Evolutionary conservation across 2,888 invertebrate species (phyloP), one percentile per base, ranked within the genome.

Genomic region (Onchidella celtica): DNA sequence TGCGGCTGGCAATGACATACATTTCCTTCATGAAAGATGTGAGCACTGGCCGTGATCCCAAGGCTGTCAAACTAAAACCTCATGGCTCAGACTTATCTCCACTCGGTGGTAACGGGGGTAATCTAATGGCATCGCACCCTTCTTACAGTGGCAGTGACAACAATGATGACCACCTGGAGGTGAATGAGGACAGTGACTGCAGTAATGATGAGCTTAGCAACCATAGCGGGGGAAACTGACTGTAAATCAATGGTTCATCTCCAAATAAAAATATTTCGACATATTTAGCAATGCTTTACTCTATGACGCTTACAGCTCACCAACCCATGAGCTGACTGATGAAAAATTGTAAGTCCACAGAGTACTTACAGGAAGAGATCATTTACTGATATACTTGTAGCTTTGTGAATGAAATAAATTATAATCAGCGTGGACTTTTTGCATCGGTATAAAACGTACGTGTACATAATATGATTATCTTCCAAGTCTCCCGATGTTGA

Each of bases 1-100:
- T 99, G 0, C 95, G 98, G 0, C 94, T 98, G 88, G 98, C 98
- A 76, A 98, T 98, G 91, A 98, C 98, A 0, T 99, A 99, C 94
- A 98, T 99, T 90, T 96, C 97, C 85, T 98, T 98, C 94, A 98
- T 99, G 98, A 96, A 97, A 38, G 98, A 98, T 91, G 94, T 98
- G 27, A 86, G 89, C 3, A 86, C 87, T n/a, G 90, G 90, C 17
- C 86, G 89, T 32, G 89, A 90, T 63, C 90, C 89, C 0, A 86
- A 86, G 68, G 83, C 87, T 29, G 87, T 90, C 27, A 84, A 86
- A 74, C 82, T 90, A 0, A 81, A 86, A 73, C 75, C 79, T 17
- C 79, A 83, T 38, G 83, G 82, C 29, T 40, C 79, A 1, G 77
- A 76, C 32, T 24, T 83, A 2, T 74, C 80, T 1, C 66, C 66